Percentiles rank a stretch among this genome's conserved stretches.
Conservation (phyloP, 1,140 invertebrate species). For the Thaumetopoea pityocampa region DNA sequence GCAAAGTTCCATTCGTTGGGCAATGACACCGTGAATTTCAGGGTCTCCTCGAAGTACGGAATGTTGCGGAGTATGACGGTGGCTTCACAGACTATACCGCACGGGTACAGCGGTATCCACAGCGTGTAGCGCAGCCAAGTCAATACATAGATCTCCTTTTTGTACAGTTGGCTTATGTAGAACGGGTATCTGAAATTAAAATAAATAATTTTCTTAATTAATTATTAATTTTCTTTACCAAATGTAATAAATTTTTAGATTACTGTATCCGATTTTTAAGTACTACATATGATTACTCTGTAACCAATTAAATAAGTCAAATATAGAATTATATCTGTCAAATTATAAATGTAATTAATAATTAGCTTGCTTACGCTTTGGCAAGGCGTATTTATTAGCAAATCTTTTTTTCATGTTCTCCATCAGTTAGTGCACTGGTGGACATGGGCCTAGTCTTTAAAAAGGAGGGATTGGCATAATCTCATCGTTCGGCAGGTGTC, state of each 20-base stretch:
- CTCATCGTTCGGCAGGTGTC: too few relatives aligned
- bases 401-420: too few relatives aligned
- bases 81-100: conserved; percentile 92
- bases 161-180: conserved; percentile 89
- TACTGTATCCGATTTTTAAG: too few relatives aligned
- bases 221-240: background rate
- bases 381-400: background rate
- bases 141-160: conserved; percentile 84
- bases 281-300: too few relatives aligned
- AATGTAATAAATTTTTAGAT: too few relatives aligned
- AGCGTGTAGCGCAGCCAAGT: conserved; percentile 95
- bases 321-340: too few relatives aligned
- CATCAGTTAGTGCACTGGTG: too few relatives aligned
- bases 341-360: too few relatives aligned
- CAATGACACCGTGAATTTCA: conserved; percentile 84
- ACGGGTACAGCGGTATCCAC: conserved; percentile 94
- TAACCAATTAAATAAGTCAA: too few relatives aligned
- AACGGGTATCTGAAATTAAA: conserved; percentile 87
- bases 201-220: conserved; percentile 2
- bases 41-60: conserved; percentile 92
- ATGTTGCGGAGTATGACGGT: conserved; percentile 88
- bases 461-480: too few relatives aligned
- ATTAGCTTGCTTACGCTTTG: background rate
- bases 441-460: too few relatives aligned
- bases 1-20: conserved; percentile 92